Percentiles rank a stretch among this genome's conserved stretches.
Evolutionary conservation across 2,113 vertebrate genomes (phyloP).

Genomic region (Isurus oxyrinchus): DNA sequence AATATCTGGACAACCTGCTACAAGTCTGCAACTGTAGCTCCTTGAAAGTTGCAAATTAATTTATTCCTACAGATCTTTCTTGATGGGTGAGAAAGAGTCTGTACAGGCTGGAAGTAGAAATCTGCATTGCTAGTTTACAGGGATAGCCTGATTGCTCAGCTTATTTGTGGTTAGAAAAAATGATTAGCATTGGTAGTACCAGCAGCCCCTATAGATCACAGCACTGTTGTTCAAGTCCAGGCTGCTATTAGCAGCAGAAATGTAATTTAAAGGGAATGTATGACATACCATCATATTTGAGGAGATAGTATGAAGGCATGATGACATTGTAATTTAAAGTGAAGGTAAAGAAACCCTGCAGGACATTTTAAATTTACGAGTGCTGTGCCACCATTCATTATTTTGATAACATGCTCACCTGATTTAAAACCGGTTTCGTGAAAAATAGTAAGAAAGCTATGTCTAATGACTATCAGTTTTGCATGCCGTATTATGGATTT

Average conservation of each 20-base stretch:
- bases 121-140: background rate
- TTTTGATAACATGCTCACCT: slow-evolving; percentile 45
- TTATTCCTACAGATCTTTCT: background rate
- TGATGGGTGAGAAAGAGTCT: background rate
- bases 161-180: background rate
- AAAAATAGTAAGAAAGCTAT: slow-evolving; percentile 39
- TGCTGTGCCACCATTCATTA: slow-evolving; percentile 50
- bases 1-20: background rate
- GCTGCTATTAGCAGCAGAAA: background rate
- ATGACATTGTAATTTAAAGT: slow-evolving; percentile 42
- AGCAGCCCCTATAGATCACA: background rate
- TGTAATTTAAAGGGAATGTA: background rate
- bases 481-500: slow-evolving; percentile 47
- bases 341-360: slow-evolving; percentile 46
- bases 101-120: background rate
- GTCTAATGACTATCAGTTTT: slow-evolving; percentile 44
- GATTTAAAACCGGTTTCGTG: slow-evolving; percentile 48
- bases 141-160: background rate
- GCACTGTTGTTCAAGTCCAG: background rate
- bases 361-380: slow-evolving; percentile 46
- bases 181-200: background rate
- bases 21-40: background rate
- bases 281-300: background rate
- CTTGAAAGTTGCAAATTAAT: background rate
- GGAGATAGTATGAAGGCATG: background rate